Evolutionary conservation across 2,797 vertebrate species (phyloP).

Genomic region (Arrhamphus sclerolepis): DNA sequence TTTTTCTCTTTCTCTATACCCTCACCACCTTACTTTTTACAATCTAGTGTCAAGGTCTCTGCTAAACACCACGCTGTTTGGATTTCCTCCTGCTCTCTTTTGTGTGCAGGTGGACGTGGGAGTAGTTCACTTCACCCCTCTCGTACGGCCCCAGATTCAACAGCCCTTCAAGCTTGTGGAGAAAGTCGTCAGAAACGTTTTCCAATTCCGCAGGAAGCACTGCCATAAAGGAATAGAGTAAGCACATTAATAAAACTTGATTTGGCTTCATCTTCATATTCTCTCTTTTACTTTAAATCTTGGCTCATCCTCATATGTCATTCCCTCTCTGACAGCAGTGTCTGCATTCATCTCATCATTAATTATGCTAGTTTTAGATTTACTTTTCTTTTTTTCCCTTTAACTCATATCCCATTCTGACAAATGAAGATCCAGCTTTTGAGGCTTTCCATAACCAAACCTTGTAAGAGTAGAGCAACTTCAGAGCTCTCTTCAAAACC

Average conservation of each 20-base stretch:
- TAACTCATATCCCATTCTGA: background rate
- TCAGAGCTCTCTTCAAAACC: slow-evolving; percentile 38
- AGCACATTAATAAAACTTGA: slow-evolving; percentile 52
- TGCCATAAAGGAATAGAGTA: slow-evolving; percentile 90
- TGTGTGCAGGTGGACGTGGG: slow-evolving; percentile 90
- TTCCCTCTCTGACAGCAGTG: slow-evolving; percentile 42
- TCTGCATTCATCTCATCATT: slow-evolving; percentile 42
- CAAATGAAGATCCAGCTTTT: slow-evolving; percentile 16
- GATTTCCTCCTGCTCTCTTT: slow-evolving; percentile 26
- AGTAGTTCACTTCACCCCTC: slow-evolving; percentile 91
- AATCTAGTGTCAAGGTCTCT: slow-evolving; percentile 19
- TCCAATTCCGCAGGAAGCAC: slow-evolving; percentile 94
- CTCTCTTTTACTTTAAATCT: slow-evolving; percentile 40
- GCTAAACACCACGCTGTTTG: slow-evolving; percentile 23
- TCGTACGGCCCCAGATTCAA: slow-evolving; percentile 88
- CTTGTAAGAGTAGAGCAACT: slow-evolving; percentile 16
- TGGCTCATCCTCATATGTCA: slow-evolving; percentile 38
- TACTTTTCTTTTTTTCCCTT: background rate
- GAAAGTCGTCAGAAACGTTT: slow-evolving; percentile 88
- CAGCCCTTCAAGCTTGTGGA: slow-evolving; percentile 95
- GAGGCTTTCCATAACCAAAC: slow-evolving; percentile 28
- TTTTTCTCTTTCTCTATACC: background rate
- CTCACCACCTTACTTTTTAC: slow-evolving; percentile 7
- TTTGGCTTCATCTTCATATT: slow-evolving; percentile 5
- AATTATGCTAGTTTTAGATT: slow-evolving; percentile 31